Base-by-base conservation (phyloP, 2,113 vertebrate genomes). In the Carlito syrichta region DNA sequence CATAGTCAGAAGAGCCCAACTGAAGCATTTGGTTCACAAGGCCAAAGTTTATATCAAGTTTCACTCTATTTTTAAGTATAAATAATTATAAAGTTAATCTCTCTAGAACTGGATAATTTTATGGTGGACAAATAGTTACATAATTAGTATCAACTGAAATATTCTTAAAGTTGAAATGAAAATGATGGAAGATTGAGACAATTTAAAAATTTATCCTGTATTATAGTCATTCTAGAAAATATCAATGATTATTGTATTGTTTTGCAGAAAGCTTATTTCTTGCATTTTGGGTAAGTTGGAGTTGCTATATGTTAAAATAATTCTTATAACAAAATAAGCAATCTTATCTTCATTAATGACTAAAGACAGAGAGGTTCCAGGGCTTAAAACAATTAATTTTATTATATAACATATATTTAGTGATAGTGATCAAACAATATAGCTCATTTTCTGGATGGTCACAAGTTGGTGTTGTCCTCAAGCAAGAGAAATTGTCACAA, bases 401-500 rank as follows among this genome's bases (percentile, higher is more conserved):
- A 74, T 60, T 85, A n/a, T 63, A 22, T 20, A 66, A 52, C 1
- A 7, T 87, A 20, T 86, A 69, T 86, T n/a, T 48, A 85, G 14
- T 78, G 32, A 40, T 38, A 58, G 9, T 69, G 16, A 82, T 71
- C 62, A 77, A 50, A 63, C 27, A 76, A 22, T 43, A 62, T 32
- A 95, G 32, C 38, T 96, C 20, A 74, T 66, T 79, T 88, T 74
- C 58, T 81, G 25, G 23, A 52, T 74, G 16, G 48, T 84, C 45
- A 83, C 62, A 82, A 43, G 83, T 91, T 93, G 3, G 10, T 71
- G 13, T 45, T 85, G 5, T 87, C 35, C 38, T 94, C 50, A 74
- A 83, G 25, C 13, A 93, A 82, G 32, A 86, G 38, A 71, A 92
- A 38, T 77, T 92, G 8, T 97, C n/a, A 88, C 63, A n/a, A 69